Conservation (phyloP, 2,888 invertebrate species). For the Tenthredo mesomela region DNA sequence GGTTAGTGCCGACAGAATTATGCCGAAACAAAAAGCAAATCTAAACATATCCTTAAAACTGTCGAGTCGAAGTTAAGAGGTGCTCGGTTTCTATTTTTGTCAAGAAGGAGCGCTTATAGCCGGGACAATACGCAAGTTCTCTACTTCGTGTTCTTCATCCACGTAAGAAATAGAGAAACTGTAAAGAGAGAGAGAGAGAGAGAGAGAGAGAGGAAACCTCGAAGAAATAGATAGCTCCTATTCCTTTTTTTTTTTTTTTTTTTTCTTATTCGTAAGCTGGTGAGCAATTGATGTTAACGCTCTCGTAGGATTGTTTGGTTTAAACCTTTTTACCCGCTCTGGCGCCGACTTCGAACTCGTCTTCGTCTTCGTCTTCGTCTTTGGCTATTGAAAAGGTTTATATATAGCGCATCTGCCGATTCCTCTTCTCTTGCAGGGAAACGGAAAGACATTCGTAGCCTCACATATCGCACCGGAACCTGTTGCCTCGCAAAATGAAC, state of each 20-base stretch:
- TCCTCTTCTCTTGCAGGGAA: background rate
- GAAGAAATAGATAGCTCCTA: constrained; percentile 48
- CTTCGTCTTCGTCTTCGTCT: constrained; percentile 42
- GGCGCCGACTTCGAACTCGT: constrained; percentile 42
- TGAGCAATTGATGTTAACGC: constrained; percentile 66
- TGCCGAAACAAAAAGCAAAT: constrained; percentile 51
- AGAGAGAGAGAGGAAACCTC: background rate
- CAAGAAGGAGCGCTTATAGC: background rate
- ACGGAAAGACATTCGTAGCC: background rate
- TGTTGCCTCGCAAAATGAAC: background rate
- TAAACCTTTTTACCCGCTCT: constrained; percentile 46
- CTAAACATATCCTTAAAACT: constrained; percentile 52
- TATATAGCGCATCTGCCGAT: constrained; percentile 39
- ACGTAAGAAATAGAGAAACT: constrained; percentile 49
- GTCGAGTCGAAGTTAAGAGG: constrained; percentile 46
- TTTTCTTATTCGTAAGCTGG: constrained; percentile 53
- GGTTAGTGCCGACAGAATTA: constrained; percentile 53
- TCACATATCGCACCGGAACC: background rate
- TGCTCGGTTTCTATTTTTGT: constrained; percentile 49
- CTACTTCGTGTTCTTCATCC: constrained; percentile 8
- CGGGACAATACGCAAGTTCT: constrained; percentile 41
- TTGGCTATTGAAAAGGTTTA: constrained; percentile 20
- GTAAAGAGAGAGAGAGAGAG: background rate
- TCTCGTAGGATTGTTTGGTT: constrained; percentile 60
- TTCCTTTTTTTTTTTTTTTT: constrained; percentile 31